Evolutionary conservation across 2,797 vertebrate genomes (phyloP), one percentile per base, ranked within the genome.

Genomic region (Cyclopterus lumpus): DNA sequence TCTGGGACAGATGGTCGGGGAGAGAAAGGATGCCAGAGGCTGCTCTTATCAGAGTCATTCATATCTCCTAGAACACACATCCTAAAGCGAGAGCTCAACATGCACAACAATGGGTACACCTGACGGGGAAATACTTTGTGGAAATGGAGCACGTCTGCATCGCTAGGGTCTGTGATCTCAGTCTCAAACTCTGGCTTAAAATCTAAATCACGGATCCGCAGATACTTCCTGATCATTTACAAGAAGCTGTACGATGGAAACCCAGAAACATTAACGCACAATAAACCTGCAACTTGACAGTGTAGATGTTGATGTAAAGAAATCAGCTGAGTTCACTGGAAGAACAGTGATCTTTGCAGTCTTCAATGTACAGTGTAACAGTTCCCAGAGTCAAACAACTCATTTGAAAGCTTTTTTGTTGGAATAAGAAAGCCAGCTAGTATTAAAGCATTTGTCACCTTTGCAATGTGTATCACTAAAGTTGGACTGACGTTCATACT

Each of bases 1-100:
- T 93, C 91, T 94, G 89, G 93, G 91, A 91, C 94, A 95, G 85
- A 91, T 80, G 89, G 88, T 83, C 74, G 53, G 49, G 86, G 79
- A 84, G 76, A 86, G 78, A 87, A 80, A 87, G 81, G 80, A 80
- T 71, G 86, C 69, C 88, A 69, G 83, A 89, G 91, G 93, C 89
- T 73, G 86, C 93, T 92, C 77, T 94, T 90, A 90, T 78, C 48
- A 46, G 80, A 91, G 78, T 68, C 76, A 51, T 68, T 83, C 80
- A 48, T 72, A 68, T 87, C 81, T 84, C 57, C 44, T n/a, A 44
- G 55, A 40, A 64, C 32, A 76, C 67, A 12, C 16, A 32, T 75
- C 86, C 80, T 59, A 2, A 75, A 86, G 84, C 73, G 11, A 68
- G 68, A 82, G 60, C 69, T 69, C 75, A 71, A 48, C 75, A n/a